Conservation (phyloP, 2,113 vertebrate genomes). For the Hyperoodon ampullatus region DNA sequence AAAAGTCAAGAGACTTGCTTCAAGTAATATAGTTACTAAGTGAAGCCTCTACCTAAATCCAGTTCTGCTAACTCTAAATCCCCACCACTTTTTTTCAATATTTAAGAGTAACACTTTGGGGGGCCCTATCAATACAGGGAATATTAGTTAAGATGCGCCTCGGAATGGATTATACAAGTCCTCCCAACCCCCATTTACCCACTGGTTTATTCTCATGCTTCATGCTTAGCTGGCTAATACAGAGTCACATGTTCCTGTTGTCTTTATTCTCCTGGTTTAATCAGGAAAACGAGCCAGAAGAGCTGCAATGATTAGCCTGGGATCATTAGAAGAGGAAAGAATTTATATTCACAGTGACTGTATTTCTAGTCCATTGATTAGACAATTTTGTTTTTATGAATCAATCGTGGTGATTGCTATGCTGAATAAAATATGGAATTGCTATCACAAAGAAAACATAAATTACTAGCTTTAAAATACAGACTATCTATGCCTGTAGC, state of each 20-base stretch:
- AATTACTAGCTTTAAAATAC: conserved; percentile 1
- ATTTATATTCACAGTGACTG: conserved; percentile 40
- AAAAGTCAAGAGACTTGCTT: neutral
- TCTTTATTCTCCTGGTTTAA: neutral
- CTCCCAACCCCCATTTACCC: neutral
- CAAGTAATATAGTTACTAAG: neutral
- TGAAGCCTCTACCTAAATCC: neutral
- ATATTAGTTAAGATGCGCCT: neutral
- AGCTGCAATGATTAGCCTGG: conserved; percentile 50
- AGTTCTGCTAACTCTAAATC: neutral
- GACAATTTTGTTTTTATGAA: conserved; percentile 67
- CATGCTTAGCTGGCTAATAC: neutral
- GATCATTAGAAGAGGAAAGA: conserved; percentile 58
- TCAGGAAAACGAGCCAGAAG: conserved; percentile 52
- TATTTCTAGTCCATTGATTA: conserved; percentile 67
- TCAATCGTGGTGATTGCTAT: conserved; percentile 51
- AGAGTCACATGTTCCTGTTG: neutral
- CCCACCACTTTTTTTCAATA: neutral
- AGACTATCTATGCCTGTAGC: neutral
- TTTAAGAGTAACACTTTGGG: neutral
- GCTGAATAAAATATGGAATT: conserved; percentile 50
- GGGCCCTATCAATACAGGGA: neutral
- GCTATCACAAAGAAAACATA: conserved; percentile 30
- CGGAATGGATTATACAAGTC: neutral
- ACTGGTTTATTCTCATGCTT: neutral